A percentile compares a stretch with the other conserved stretches of the same genome.
These are phyloP conservation scores for Hypena proboscidalis DNA, from an alignment of 2,888 invertebrate genomes.

Conservation along the genomic window DNA sequence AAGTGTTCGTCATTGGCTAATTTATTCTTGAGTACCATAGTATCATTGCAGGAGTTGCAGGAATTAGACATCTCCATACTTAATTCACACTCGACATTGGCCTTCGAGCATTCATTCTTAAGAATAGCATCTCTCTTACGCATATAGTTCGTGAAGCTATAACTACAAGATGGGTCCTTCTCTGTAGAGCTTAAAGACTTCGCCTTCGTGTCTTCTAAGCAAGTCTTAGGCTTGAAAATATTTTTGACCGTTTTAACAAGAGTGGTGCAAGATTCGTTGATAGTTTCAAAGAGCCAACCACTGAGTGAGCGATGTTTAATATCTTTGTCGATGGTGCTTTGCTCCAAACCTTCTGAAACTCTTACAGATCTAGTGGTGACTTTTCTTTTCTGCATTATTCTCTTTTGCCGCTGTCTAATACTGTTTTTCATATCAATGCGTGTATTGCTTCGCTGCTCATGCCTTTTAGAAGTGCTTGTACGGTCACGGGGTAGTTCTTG, in stretches of 20 bases:
- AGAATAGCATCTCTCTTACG: constrained; percentile 56
- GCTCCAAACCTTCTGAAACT: constrained; percentile 16
- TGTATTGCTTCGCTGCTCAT: too few relatives aligned
- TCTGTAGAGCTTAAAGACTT: constrained; percentile 9
- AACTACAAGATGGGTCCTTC: constrained; percentile 41
- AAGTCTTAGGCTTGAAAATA: constrained; percentile 57
- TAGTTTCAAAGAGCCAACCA: constrained; percentile 59
- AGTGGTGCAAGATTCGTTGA: constrained; percentile 71
- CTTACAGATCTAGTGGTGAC: not conserved
- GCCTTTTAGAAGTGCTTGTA: too few relatives aligned
- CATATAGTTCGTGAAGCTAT: constrained; percentile 73
- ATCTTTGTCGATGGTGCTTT: constrained; percentile 28
- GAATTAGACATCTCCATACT: constrained; percentile 37
- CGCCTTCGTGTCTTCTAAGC: constrained; percentile 10
- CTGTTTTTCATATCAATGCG: too few relatives aligned
- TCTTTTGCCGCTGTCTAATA: constrained; percentile 6
- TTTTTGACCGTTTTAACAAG: constrained; percentile 66
- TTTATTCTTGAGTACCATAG: constrained; percentile 59
- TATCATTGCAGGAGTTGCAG: constrained; percentile 71
- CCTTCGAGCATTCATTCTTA: constrained; percentile 25
- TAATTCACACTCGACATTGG: constrained; percentile 9
- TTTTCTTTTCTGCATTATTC: constrained; percentile 8
- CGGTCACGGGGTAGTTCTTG: too few relatives aligned
- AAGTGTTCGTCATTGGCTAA: constrained; percentile 56
- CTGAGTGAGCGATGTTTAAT: constrained; percentile 54